Conservation (phyloP, 2,888 invertebrate species). For the Polydrusus pterygomalis region DNA sequence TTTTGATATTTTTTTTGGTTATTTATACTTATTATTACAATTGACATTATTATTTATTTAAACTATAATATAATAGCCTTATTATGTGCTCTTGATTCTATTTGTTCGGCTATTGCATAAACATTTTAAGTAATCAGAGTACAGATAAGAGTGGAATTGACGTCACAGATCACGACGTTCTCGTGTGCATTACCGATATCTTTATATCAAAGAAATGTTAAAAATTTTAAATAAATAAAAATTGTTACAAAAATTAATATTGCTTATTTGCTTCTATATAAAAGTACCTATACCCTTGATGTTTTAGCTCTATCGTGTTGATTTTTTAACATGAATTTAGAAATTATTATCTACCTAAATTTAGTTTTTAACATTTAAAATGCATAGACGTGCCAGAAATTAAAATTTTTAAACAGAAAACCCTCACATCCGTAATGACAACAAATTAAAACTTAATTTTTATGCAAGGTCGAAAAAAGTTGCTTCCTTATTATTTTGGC, state of each 20-base stretch:
- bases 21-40: too few relatives aligned
- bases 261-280: too few relatives aligned
- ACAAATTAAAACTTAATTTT: background rate
- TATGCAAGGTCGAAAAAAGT: conserved; percentile 9
- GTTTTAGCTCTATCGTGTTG: too few relatives aligned
- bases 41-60: background rate
- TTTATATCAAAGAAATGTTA: background rate
- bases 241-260: background rate
- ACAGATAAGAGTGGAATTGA: conserved; percentile 15
- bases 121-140: conserved; percentile 16
- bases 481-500: conserved; percentile 20
- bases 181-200: conserved; percentile 4
- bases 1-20: too few relatives aligned
- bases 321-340: background rate
- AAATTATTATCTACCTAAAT: too few relatives aligned
- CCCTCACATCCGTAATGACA: conserved; percentile 10
- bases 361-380: background rate
- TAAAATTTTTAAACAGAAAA: background rate
- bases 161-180: conserved; percentile 14
- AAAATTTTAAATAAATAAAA: background rate
- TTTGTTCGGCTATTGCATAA: conserved; percentile 5
- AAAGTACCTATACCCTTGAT: too few relatives aligned
- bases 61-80: background rate
- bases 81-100: background rate
- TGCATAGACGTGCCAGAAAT: background rate